These are phyloP conservation scores for Morone saxatilis DNA, from an alignment of 2,113 vertebrate genomes.

Conservation along the genomic window DNA sequence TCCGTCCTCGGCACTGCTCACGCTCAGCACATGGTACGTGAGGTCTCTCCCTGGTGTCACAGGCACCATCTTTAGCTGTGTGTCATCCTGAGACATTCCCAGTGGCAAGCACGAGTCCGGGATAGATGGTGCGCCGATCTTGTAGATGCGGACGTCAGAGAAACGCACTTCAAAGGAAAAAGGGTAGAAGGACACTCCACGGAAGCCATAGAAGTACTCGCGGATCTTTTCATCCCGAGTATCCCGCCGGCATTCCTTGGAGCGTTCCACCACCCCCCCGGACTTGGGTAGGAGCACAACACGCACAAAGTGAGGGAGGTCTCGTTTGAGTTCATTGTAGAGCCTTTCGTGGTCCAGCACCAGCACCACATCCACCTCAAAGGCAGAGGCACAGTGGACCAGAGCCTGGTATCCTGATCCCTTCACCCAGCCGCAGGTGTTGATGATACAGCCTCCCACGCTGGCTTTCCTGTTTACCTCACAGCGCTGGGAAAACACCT, in stretches of 20 bases:
- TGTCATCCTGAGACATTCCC: conserved; percentile 99
- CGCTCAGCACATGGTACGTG: conserved; percentile 96
- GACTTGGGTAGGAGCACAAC: conserved; percentile 96
- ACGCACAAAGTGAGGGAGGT: conserved; percentile 96
- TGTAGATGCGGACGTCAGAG: conserved; percentile 97
- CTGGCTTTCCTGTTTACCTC: conserved; percentile 96
- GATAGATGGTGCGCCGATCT: conserved; percentile 96
- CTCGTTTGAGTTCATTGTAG: conserved; percentile 96
- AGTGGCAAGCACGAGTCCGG: conserved; percentile 97
- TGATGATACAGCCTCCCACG: conserved; percentile 96
- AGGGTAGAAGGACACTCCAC: conserved; percentile 92
- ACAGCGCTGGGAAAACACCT: conserved; percentile 96
- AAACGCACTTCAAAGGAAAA: conserved; percentile 98
- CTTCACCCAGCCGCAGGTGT: conserved; percentile 99
- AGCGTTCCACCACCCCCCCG: conserved; percentile 94
- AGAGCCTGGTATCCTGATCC: conserved; percentile 97
- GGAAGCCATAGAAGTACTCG: conserved; percentile 98
- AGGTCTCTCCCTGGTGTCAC: conserved; percentile 96
- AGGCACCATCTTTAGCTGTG: conserved; percentile 96
- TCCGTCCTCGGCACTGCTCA: conserved; percentile 91
- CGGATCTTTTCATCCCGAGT: conserved; percentile 94
- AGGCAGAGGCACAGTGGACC: conserved; percentile 96
- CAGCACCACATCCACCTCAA: conserved; percentile 96
- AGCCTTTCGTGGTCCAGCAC: conserved; percentile 98
- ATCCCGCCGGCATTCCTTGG: conserved; percentile 95